Conservation (phyloP, 1,140 invertebrate genomes). For the Anagrus nilaparvatae region DNA sequence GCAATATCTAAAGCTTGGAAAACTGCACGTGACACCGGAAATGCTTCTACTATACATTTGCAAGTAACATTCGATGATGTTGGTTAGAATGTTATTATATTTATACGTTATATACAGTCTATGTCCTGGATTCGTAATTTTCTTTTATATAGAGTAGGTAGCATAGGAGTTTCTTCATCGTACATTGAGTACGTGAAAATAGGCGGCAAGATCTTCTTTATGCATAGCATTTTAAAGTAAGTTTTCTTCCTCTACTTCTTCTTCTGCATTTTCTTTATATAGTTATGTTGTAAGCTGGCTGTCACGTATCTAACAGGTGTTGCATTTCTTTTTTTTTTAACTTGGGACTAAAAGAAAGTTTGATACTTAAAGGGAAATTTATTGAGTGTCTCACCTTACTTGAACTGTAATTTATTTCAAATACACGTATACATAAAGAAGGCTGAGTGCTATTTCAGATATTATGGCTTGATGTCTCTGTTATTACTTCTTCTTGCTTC, state of each 20-base stretch:
- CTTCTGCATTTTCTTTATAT: conserved; percentile 5
- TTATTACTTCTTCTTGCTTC: background rate
- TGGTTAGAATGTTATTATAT: no score
- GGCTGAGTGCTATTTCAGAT: conserved; percentile 13
- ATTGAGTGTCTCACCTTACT: conserved; percentile 19
- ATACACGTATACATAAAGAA: conserved; percentile 9
- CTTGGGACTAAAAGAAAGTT: conserved; percentile 26
- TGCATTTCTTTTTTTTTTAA: conserved; percentile 24
- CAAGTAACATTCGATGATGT: no score
- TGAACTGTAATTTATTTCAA: conserved; percentile 25
- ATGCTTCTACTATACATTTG: no score
- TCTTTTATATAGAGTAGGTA: background rate
- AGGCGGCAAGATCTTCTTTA: conserved; percentile 23
- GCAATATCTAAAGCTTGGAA: no score
- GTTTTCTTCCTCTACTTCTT: background rate
- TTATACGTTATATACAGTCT: background rate
- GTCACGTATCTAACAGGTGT: conserved; percentile 34
- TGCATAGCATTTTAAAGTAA: conserved; percentile 36
- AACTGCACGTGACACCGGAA: no score
- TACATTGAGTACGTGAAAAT: background rate
- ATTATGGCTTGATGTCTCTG: conserved; percentile 2
- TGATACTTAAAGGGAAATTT: conserved; percentile 30
- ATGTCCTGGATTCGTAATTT: background rate
- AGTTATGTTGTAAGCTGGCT: conserved; percentile 30
- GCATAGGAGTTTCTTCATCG: no score